phyloP scores from a whole-genome alignment of 2,113 vertebrate genomes.

The Girardinichthys multiradiatus region DNA sequence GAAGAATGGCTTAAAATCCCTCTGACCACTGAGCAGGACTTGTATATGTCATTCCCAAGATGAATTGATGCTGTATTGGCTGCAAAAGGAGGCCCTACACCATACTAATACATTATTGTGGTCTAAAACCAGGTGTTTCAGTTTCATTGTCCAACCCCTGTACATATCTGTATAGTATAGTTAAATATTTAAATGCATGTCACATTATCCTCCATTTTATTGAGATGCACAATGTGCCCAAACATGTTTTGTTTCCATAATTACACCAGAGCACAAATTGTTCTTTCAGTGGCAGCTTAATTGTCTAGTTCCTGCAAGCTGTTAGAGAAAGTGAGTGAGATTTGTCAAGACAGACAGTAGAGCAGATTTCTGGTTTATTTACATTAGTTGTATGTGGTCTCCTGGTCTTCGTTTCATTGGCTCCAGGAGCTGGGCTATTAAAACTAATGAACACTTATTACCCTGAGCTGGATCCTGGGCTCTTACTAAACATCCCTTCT shows the following conservation, averaged over 20 bases:
- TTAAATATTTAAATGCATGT: background rate
- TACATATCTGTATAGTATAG: background rate
- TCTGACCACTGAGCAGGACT: too few species aligned
- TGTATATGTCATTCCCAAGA: too few species aligned
- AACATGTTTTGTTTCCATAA: slow-evolving; percentile 9
- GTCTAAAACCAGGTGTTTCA: too few species aligned
- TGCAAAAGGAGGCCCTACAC: too few species aligned
- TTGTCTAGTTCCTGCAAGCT: slow-evolving; percentile 31
- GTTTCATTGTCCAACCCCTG: too few species aligned
- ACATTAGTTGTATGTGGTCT: slow-evolving; percentile 65
- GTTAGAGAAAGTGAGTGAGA: slow-evolving; percentile 40
- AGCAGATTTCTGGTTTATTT: slow-evolving; percentile 64
- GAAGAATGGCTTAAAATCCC: too few species aligned
- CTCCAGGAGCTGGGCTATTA: slow-evolving; percentile 69
- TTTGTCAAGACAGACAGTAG: slow-evolving; percentile 49
- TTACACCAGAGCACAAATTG: slow-evolving; percentile 26
- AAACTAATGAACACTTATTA: slow-evolving; percentile 79
- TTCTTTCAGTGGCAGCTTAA: slow-evolving; percentile 5
- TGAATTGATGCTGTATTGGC: too few species aligned
- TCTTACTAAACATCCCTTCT: slow-evolving; percentile 69
- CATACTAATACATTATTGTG: too few species aligned
- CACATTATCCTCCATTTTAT: background rate
- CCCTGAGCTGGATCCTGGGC: slow-evolving; percentile 63
- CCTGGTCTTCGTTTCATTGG: slow-evolving; percentile 68
- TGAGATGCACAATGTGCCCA: background rate